These are phyloP conservation scores for Callyntrura sp. DNA, from an alignment of 2,888 invertebrate species.

Conservation along the genomic window DNA sequence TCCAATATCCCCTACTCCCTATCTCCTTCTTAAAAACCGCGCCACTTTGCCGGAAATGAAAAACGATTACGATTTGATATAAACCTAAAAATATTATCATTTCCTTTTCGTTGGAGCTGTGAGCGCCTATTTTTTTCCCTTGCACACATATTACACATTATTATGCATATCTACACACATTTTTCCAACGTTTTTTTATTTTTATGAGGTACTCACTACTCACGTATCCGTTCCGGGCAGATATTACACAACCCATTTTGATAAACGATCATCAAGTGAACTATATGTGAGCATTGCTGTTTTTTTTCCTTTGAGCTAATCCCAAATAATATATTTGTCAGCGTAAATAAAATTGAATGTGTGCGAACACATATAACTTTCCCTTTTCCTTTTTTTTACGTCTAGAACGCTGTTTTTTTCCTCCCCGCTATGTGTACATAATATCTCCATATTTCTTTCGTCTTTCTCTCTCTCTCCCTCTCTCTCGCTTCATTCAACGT, in stretches of 20 bases:
- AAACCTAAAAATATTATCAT: slow-evolving; percentile 13
- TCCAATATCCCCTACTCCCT: neutral
- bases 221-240: neutral
- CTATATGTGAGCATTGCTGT: slow-evolving; percentile 16
- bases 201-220: too few relatives aligned
- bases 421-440: neutral
- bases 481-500: too few relatives aligned
- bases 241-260: slow-evolving; percentile 29
- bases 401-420: neutral
- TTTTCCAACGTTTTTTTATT: too few relatives aligned
- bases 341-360: neutral
- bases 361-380: neutral
- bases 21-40: neutral
- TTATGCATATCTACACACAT: neutral
- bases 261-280: slow-evolving; percentile 62
- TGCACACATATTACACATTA: slow-evolving; percentile 4
- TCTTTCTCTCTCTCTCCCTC: neutral
- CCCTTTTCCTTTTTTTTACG: too few relatives aligned
- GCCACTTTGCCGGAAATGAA: too few relatives aligned
- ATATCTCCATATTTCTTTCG: slow-evolving; percentile 10
- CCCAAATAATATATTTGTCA: slow-evolving; percentile 2
- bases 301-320: neutral
- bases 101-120: neutral
- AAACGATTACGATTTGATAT: neutral
- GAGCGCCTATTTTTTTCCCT: neutral